Evolutionary conservation across 2,113 vertebrate genomes (phyloP), one percentile per base, ranked within the genome.

Genomic region (Sinocyclocheilus maitianheensis): DNA sequence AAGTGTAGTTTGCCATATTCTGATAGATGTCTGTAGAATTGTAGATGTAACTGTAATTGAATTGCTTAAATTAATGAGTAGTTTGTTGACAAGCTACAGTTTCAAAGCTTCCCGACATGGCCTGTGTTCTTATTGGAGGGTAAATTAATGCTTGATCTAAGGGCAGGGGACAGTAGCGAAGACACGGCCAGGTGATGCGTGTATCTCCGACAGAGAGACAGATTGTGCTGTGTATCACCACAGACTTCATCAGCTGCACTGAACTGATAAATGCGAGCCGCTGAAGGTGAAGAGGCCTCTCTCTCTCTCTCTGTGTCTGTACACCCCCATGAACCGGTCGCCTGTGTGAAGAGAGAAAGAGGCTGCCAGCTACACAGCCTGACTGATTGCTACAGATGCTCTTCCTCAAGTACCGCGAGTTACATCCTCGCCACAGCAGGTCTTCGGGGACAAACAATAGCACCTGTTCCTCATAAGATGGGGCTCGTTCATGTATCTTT

Each of bases 351-450:
- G 80, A 82, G 80, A 82, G 78, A 69, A 69, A 69, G 55, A 40
- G 80, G 93, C 94, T 94, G 96, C 96, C 96, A 96, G 96, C 91
- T 93, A 93, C 89, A 87, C 93, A 96, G 94, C 94, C 96, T 97
- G 96, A 98, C 96, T 96, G 97, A 98, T 97, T 96, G 96, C 96
- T 97, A 95, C 98, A 99, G 98, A 99, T 98, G 97, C 97, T 97
- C 95, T 95, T 96, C 96, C 96, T 98, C 96, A 97, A 98, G 97
- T 97, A 97, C 96, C 96, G 95, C 84, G 95, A 97, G 96, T 97
- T 95, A 96, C 95, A 97, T 97, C 96, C 97, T 97, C 93, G 89
- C 87, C 94, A 55, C 80, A 58, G 79, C 85, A 83, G 94, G 96
- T 97, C 97, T 97, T 96, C 85, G 86, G 98, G 97, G 97, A 98